Conservation (phyloP, 2,797 vertebrate species). For the Masticophis lateralis region DNA sequence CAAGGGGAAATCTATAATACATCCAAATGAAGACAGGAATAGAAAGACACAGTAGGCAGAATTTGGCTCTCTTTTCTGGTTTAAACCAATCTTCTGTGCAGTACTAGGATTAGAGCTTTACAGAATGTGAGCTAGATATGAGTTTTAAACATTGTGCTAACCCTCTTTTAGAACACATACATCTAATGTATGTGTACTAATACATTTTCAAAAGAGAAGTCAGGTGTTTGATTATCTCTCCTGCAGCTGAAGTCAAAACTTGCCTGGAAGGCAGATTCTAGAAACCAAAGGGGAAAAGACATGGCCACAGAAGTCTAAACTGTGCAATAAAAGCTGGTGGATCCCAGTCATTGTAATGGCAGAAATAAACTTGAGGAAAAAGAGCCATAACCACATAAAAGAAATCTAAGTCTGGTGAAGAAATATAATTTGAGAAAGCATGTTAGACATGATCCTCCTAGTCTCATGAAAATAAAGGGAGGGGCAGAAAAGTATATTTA, state of each 20-base stretch:
- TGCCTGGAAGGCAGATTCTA: background rate
- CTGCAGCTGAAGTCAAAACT: background rate
- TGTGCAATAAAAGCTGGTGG: background rate
- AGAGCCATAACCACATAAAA: background rate
- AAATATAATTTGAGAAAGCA: background rate
- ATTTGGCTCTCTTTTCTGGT: background rate
- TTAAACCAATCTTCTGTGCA: background rate
- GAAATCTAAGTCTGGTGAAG: background rate
- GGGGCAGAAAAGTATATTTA: background rate
- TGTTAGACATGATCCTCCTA: background rate
- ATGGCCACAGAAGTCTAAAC: background rate
- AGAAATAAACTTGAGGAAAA: background rate
- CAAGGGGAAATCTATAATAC: background rate
- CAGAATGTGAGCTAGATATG: background rate
- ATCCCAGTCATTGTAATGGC: background rate
- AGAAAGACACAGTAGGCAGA: background rate
- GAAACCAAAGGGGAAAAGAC: background rate
- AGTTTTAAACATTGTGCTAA: background rate
- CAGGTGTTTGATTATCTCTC: background rate
- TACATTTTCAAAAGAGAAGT: background rate
- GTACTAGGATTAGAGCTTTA: background rate
- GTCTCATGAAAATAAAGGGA: background rate
- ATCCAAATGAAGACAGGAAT: background rate
- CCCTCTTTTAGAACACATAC: background rate
- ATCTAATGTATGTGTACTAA: too few relatives aligned